phyloP scores from a whole-genome alignment of 2,888 invertebrate species.

The Diogma glabrata region DNA sequence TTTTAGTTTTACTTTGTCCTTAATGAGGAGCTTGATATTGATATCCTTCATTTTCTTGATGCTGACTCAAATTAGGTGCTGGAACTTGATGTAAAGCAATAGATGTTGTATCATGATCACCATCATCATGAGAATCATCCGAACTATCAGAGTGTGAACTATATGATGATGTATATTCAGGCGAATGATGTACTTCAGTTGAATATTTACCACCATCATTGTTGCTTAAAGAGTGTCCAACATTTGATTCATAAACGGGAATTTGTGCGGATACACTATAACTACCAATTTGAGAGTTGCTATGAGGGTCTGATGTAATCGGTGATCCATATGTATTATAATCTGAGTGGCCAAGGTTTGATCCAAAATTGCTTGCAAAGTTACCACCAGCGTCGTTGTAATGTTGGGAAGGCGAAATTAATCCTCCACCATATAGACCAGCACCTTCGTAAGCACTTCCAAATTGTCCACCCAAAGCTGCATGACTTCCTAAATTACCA shows the following conservation, averaged over 20 bases:
- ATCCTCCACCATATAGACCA: not conserved
- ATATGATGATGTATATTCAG: not conserved
- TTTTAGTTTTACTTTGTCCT: too few species aligned
- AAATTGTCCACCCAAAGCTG: slow-evolving; percentile 1
- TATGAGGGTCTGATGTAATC: too few species aligned
- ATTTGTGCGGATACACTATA: too few species aligned
- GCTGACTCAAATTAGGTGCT: not conserved
- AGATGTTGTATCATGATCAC: slow-evolving; percentile 1
- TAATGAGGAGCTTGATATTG: too few species aligned
- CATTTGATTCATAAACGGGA: slow-evolving; percentile 2
- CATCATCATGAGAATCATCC: slow-evolving; percentile 5
- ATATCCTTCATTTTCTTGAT: not conserved
- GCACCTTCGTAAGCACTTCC: slow-evolving; percentile 1
- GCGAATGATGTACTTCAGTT: not conserved
- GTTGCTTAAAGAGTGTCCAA: not conserved
- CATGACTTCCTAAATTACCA: slow-evolving; percentile 11
- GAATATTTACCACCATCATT: slow-evolving; percentile 3
- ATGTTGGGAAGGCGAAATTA: not conserved
- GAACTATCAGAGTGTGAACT: not conserved
- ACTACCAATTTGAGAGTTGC: too few species aligned
- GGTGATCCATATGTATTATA: too few species aligned
- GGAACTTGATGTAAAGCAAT: slow-evolving; percentile 7
- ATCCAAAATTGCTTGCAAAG: too few species aligned
- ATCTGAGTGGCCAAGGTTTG: too few species aligned
- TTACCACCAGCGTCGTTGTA: not conserved